These are phyloP conservation scores for Muscina levida DNA, from an alignment of 2,888 invertebrate genomes.

Conservation along the genomic window DNA sequence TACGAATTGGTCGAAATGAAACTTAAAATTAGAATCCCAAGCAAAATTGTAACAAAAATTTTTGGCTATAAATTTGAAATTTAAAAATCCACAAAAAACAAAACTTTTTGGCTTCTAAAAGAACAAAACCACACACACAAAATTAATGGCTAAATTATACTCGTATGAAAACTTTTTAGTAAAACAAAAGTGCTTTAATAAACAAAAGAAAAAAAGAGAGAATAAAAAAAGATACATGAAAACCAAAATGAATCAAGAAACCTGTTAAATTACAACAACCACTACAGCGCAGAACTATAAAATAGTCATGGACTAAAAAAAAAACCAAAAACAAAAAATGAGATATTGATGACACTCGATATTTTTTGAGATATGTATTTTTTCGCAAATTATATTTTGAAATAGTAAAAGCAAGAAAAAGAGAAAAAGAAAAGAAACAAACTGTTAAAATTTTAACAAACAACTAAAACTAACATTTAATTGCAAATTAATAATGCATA, in stretches of 20 bases:
- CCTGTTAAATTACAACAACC: constrained; percentile 43
- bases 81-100: constrained; percentile 21
- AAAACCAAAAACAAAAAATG: no score
- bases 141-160: constrained; percentile 44
- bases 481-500: constrained; percentile 3
- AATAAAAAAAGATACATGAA: not conserved
- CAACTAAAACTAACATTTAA: not conserved
- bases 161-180: constrained; percentile 37
- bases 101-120: constrained; percentile 50
- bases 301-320: not conserved
- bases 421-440: constrained; percentile 19
- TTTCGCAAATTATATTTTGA: constrained; percentile 30
- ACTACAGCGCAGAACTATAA: constrained; percentile 15
- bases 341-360: constrained; percentile 37
- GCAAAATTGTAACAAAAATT: not conserved
- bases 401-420: constrained; percentile 6
- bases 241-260: constrained; percentile 36
- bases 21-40: not conserved
- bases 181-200: constrained; percentile 61
- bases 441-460: not conserved
- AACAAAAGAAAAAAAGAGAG: constrained; percentile 32
- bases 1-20: not conserved
- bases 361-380: constrained; percentile 54
- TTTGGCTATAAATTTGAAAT: not conserved
- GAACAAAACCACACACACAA: constrained; percentile 37